Evolutionary conservation across 53 echinoderm and acorn worm genomes (phyloP), one percentile per base, ranked within the genome.

Genomic region (Temnopleurus reevesii): DNA sequence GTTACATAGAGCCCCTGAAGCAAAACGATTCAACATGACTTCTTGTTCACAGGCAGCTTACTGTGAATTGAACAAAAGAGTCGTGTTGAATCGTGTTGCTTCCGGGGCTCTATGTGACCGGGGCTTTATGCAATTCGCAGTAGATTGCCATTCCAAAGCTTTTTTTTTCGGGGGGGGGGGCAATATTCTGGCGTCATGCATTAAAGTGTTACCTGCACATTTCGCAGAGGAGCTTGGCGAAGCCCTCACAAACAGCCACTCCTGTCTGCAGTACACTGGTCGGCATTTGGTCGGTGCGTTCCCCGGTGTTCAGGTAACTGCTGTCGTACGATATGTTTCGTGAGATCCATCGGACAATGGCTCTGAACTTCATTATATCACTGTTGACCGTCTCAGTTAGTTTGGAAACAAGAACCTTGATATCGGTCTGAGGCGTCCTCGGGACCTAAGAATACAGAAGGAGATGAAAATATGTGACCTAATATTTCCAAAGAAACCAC

Each of bases 331-430:
- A 55, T 19, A 91, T 59, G 34, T 91, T 86, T 47, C 77, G 34
- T 18, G 91, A 53, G 57, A 86, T 77, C 91, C 91, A 91, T 19
- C 91, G 86, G 46, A 86, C 86, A 18, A 91, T 76, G 31, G 77
- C 46, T 28, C 91, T 58, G 47, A 77, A 77, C 12, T 76, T 86
- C 45, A 76, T 10, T 2, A 91, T 26, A 1, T 87, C 91, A n/a
- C 45, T 59, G 17, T 77, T 30, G 10, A 77, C 47, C 10, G n/a
- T 46, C 28, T 77, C 28, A 23, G 59, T 87, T 8, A 91, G 77
- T 17, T 86, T 47, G 2, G 5, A 12, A 10, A 91, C 91, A 25
- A 91, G 46, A 1, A n/a, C 24, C 51, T 65, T 66, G 21, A 66
- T 45, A n/a, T 89, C 58, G 10, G 46, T 51, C 53, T 66, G 65